Base-by-base conservation (phyloP, 2,797 vertebrate genomes). In the Micromesistius poutassou region DNA sequence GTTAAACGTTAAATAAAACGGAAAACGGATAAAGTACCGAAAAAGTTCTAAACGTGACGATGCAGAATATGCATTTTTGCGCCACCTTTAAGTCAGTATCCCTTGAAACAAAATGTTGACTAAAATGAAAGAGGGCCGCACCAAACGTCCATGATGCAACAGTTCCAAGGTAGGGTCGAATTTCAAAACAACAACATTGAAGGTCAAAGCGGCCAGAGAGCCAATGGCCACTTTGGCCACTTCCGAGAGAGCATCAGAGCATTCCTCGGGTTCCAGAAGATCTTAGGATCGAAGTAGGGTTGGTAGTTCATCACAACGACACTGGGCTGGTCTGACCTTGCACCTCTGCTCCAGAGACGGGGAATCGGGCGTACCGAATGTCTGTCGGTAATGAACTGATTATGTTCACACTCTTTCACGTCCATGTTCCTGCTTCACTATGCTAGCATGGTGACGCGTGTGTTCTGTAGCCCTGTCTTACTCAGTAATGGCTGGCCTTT, bases 1-100 rank as follows among this genome's bases (percentile, higher is more conserved):
- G 93, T 90, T 66, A 85, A 92, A 89, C 87, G 83, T 86, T 88
- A 88, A 83, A 70, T 68, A 84, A 81, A 83, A 8, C 35, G 74
- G 62, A 66, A 16, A 76, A 68, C 38, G 50, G 71, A 73, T 74
- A 78, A 79, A 73, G 73, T 76, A 78, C 55, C 72, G 83, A 77
- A 71, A 40, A 42, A 84, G 81, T 84, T 90, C 83, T 81, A 87
- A 79, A 72, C 84, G 85, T 85, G 88, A 93, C 87, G 81, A 88
- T 84, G 79, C 78, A 50, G 91, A 92, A 91, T 28, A 16, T 22
- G 78, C 88, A 82, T 89, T 85, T 87, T 78, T 80, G 83, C 83
- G 87, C 80, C 82, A 87, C 77, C 22, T 7, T 86, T 86, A 73
- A 79, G 83, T 87, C 84, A 83, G 76, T 82, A 85, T 84, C 85